A percentile compares a stretch with the other conserved stretches of the same genome.
These are phyloP conservation scores for Bombus breviceps DNA, from an alignment of 1,140 invertebrate genomes.

Conservation along the genomic window DNA sequence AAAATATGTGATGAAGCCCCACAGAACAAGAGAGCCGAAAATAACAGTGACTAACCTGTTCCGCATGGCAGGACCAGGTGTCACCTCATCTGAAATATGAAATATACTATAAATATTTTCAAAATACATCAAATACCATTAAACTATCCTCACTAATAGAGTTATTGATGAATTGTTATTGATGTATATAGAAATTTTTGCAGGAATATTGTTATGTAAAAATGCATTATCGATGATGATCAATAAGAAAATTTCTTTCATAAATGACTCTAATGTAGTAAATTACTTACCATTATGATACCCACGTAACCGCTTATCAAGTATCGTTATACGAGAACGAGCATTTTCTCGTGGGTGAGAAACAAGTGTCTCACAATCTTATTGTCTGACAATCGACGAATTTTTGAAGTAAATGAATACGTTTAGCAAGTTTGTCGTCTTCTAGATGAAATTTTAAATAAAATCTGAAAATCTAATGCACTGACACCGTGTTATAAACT, in stretches of 20 bases:
- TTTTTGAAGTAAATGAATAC: background rate
- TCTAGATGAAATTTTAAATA: background rate
- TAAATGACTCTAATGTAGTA: background rate
- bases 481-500: slow-evolving; percentile 13
- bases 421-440: no score
- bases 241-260: background rate
- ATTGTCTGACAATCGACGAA: background rate
- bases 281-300: slow-evolving; percentile 45
- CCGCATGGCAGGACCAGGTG: slow-evolving; percentile 79
- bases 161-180: background rate
- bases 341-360: slow-evolving; percentile 12
- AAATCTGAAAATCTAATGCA: background rate
- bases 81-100: slow-evolving; percentile 76
- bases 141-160: background rate
- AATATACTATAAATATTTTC: background rate
- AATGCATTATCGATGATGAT: background rate
- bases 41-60: slow-evolving; percentile 79
- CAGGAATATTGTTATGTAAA: background rate
- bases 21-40: slow-evolving; percentile 77
- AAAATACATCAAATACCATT: background rate
- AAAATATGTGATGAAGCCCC: slow-evolving; percentile 79
- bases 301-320: slow-evolving; percentile 31
- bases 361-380: background rate
- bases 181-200: background rate
- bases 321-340: slow-evolving; percentile 8